phyloP scores from a whole-genome alignment of 2,797 vertebrate genomes.

The Amphiprion clarkii region DNA sequence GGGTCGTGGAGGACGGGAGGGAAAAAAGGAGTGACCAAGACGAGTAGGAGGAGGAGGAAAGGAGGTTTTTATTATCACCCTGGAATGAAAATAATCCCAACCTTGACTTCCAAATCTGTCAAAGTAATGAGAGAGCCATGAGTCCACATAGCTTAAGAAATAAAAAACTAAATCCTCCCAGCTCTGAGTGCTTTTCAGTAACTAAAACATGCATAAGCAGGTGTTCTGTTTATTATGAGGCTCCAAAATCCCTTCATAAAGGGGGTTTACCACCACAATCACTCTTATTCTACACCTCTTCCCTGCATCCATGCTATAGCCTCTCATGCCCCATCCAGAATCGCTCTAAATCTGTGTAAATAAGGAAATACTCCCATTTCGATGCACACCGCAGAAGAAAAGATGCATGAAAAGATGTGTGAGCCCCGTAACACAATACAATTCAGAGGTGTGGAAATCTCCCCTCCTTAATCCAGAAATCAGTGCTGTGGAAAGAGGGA shows the following conservation, averaged over 20 bases:
- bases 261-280: slow-evolving; percentile 61
- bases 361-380: slow-evolving; percentile 61
- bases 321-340: slow-evolving; percentile 42
- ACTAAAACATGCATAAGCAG: slow-evolving; percentile 40
- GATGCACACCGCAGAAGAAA: slow-evolving; percentile 55
- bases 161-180: background rate
- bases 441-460: slow-evolving; percentile 82
- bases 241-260: slow-evolving; percentile 65
- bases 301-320: slow-evolving; percentile 32
- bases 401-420: slow-evolving; percentile 76
- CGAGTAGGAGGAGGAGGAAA: slow-evolving; percentile 20
- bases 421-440: slow-evolving; percentile 73
- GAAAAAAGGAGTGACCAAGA: slow-evolving; percentile 46
- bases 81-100: slow-evolving; percentile 70
- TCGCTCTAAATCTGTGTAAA: slow-evolving; percentile 68
- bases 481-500: slow-evolving; percentile 76
- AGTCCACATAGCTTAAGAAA: slow-evolving; percentile 15
- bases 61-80: slow-evolving; percentile 37
- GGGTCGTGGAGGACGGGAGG: slow-evolving; percentile 45
- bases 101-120: slow-evolving; percentile 50
- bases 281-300: slow-evolving; percentile 57
- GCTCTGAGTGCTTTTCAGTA: slow-evolving; percentile 55
- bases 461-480: slow-evolving; percentile 82
- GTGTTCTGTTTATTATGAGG: slow-evolving; percentile 56
- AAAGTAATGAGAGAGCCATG: slow-evolving; percentile 27